Evolutionary conservation across 2,797 vertebrate species (phyloP), one percentile per base, ranked within the genome.

Genomic region (Linurgus olivaceus): DNA sequence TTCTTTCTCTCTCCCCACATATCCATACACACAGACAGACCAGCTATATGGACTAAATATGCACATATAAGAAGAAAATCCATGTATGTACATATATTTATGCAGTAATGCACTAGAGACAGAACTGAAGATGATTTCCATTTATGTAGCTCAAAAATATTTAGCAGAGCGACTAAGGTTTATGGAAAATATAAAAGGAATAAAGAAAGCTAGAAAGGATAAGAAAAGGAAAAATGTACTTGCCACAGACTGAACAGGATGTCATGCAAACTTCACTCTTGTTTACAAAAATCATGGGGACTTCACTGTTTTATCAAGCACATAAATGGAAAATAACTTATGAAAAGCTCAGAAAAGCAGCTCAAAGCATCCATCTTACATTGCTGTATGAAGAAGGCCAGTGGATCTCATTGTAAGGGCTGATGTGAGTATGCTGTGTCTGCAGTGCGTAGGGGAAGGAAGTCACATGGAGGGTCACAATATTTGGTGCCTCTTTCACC

Each of bases 341-440:
- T 9, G 21, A 78, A 70, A 81, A 91, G 50, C 33, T 83, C 37
- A 63, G 18, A 23, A 24, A n/a, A 73, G 26, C 59, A 88, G 35
- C 61, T 88, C 37, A 88, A 77, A 92, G 37, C 38, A 86, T 73
- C 48, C 63, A 90, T 97, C 98, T 98, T 98, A 99, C 99, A 71
- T 98, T 98, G 78, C 98, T 99, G 97, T 98, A 99, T 40, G 98
- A 97, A 45, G 99, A 98, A 0, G 99, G 99, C 99, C 99, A 99
- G 98, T 99, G 99, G 97, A 99, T 98, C 98, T 99, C 99, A 29
- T 99, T 99, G 98, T 99, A 99, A 20, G 99, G 99, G 95, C 99
- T 99, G 97, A 99, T 98, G 35, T 98, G 99, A 7, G 99, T 99
- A 84, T 97, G 98, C 91, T 99, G 99, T 3, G 99, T 99, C 98